A percentile compares a stretch with the other conserved stretches of the same genome.
Evolutionary conservation across 2,113 vertebrate species (phyloP).

Genomic region (Sakesphorus luctuosus): DNA sequence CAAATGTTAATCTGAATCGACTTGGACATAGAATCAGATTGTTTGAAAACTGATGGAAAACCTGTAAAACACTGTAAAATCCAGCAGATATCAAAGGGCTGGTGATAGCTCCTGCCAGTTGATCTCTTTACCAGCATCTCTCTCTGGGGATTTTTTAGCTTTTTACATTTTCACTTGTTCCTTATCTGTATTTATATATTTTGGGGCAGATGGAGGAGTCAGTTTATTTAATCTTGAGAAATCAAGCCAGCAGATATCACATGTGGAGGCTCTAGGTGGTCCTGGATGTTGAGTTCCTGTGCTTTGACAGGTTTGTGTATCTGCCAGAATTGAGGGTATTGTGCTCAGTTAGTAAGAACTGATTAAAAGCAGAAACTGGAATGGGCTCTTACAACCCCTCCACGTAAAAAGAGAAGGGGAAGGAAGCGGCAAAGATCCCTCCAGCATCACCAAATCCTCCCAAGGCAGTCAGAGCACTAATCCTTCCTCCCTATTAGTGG

Average conservation of each 20-base stretch:
- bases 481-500: background rate
- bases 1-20: background rate
- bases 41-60: background rate
- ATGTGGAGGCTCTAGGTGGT: fast-evolving
- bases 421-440: background rate
- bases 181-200: background rate
- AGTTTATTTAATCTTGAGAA: background rate
- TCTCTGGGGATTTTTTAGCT: background rate
- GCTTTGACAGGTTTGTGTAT: background rate
- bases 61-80: background rate
- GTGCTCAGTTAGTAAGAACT: background rate
- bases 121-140: background rate
- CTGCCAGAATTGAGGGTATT: background rate
- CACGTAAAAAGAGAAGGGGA: background rate
- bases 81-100: background rate
- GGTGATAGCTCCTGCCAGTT: background rate
- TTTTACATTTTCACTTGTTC: background rate
- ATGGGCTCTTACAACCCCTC: background rate
- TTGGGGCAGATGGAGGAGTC: background rate
- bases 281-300: background rate
- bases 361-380: background rate
- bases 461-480: background rate
- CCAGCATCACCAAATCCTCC: background rate
- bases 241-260: background rate
- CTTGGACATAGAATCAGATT: background rate